phyloP scores from a whole-genome alignment of 2,113 vertebrate species.

The Oryzias curvinotus region DNA sequence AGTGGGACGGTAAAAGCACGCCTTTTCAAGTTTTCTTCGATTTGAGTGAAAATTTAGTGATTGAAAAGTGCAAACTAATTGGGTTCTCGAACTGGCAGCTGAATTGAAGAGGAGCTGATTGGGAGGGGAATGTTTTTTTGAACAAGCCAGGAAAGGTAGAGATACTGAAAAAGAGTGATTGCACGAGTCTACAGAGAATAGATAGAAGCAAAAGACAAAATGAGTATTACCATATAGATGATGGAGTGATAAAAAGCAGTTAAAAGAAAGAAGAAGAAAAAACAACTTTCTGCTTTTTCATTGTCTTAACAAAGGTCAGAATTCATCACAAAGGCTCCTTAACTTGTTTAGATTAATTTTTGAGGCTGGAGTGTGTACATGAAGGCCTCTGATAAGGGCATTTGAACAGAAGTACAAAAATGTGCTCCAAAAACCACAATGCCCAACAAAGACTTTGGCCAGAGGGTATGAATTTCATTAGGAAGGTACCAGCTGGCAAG shows the following conservation, averaged over 20 bases:
- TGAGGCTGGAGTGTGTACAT: not conserved
- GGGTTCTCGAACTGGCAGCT: conserved; percentile 57
- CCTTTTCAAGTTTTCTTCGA: conserved; percentile 70
- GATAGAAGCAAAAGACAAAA: not conserved
- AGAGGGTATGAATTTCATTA: conserved; percentile 15
- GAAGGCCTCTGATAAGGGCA: conserved; percentile 26
- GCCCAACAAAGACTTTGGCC: conserved; percentile 6
- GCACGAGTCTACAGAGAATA: not conserved
- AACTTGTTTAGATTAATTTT: conserved; percentile 33
- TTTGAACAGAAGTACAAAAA: conserved; percentile 16
- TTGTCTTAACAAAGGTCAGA: too few relatives aligned
- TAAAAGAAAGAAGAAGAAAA: too few relatives aligned
- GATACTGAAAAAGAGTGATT: conserved; percentile 4
- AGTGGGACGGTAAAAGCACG: conserved; percentile 52
- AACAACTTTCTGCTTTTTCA: too few relatives aligned
- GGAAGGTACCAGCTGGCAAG: not conserved
- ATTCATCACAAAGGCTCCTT: conserved; percentile 31
- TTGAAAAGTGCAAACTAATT: conserved; percentile 73
- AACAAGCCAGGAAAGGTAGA: conserved; percentile 4
- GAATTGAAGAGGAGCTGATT: conserved; percentile 44
- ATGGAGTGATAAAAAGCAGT: too few relatives aligned
- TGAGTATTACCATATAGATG: not conserved
- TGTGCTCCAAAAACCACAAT: conserved; percentile 5
- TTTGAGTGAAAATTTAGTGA: conserved; percentile 67
- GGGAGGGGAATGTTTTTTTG: conserved; percentile 26